These are phyloP conservation scores for Podabrus alpinus DNA, from an alignment of 2,888 invertebrate genomes.

Conservation along the genomic window DNA sequence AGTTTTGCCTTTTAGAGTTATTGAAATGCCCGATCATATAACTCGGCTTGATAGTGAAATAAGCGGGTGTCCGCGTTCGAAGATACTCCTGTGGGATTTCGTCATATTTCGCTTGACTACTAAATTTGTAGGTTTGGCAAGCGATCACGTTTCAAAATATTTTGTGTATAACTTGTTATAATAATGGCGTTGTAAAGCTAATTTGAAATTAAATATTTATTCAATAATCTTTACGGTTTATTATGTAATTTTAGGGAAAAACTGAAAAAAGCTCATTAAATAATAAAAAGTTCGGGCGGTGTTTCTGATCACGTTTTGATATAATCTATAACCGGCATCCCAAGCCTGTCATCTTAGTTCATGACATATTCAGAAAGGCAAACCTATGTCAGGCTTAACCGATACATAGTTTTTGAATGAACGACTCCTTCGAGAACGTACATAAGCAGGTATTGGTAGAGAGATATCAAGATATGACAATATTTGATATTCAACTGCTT, in stretches of 20 bases:
- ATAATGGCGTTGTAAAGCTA: background rate
- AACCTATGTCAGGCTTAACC: constrained; percentile 44
- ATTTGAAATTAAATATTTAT: background rate
- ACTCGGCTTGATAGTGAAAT: constrained; percentile 52
- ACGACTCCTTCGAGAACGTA: constrained; percentile 29
- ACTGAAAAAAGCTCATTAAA: constrained; percentile 9
- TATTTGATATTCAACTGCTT: constrained; percentile 34
- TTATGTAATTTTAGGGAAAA: background rate
- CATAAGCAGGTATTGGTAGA: constrained; percentile 28
- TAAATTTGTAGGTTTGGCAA: constrained; percentile 26
- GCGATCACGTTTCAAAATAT: background rate
- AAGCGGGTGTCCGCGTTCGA: constrained; percentile 35
- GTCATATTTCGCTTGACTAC: constrained; percentile 28
- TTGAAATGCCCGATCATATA: constrained; percentile 54
- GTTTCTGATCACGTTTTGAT: constrained; percentile 29
- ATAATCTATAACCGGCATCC: constrained; percentile 38
- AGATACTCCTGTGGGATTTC: constrained; percentile 26
- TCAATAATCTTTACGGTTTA: background rate
- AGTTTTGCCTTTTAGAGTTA: constrained; percentile 53
- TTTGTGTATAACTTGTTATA: background rate
- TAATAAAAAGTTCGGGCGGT: constrained; percentile 23
- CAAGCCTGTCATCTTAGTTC: constrained; percentile 45
- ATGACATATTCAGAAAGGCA: constrained; percentile 50
- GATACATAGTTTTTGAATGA: constrained; percentile 35
- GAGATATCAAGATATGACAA: constrained; percentile 38